phyloP scores from a whole-genome alignment of 2,113 vertebrate genomes.

The Acrocephalus arundinaceus region DNA sequence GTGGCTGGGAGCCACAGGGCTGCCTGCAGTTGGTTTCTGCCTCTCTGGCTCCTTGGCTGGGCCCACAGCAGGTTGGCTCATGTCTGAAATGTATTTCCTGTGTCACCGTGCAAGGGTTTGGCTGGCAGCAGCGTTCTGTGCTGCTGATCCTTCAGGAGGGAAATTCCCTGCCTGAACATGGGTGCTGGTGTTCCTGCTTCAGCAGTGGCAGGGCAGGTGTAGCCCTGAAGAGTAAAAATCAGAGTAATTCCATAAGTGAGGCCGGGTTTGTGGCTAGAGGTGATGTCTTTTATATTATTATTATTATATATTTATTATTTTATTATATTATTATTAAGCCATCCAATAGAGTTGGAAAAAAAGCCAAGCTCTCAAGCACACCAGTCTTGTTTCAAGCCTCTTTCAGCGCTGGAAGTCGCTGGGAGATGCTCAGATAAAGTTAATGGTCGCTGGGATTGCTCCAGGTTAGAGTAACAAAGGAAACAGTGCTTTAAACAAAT shows the following conservation, averaged over 20 bases:
- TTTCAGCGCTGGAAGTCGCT: neutral
- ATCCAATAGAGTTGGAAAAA: neutral
- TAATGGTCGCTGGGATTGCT: constrained; percentile 1
- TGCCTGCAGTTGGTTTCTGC: neutral
- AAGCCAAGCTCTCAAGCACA: neutral
- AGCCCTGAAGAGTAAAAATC: neutral
- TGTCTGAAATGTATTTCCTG: neutral
- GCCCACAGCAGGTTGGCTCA: neutral
- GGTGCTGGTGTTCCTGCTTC: neutral
- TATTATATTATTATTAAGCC: neutral
- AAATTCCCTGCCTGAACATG: neutral
- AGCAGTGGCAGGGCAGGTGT: neutral
- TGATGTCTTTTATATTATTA: neutral
- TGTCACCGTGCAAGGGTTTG: fast-evolving
- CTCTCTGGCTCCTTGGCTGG: neutral
- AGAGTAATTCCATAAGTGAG: neutral
- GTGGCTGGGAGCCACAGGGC: neutral
- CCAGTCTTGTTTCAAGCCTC: neutral
- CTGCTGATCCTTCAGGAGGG: neutral
- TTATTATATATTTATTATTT: too few species aligned
- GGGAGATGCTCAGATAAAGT: constrained; percentile 31
- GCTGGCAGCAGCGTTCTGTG: neutral
- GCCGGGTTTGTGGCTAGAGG: neutral
- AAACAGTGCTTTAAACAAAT: neutral
- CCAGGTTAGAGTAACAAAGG: neutral